Evolutionary conservation across 2,113 vertebrate species (phyloP).

Genomic region (Heterotis niloticus): DNA sequence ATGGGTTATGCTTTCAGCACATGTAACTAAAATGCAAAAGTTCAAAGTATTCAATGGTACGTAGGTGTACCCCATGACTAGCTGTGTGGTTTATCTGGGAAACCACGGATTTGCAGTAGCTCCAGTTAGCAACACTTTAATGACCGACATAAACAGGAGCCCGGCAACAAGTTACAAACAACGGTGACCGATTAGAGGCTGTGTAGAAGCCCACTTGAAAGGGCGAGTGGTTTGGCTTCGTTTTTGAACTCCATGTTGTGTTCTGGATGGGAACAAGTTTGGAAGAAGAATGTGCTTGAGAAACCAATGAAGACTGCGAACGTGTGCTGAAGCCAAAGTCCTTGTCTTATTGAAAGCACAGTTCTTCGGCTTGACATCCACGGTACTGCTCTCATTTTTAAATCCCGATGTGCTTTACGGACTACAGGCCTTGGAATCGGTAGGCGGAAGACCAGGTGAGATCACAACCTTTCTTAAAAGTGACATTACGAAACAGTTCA

Average conservation of each 20-base stretch:
- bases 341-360: not conserved
- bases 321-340: not conserved
- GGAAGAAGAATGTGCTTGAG: not conserved
- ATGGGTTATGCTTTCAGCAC: too few species aligned
- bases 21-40: too few species aligned
- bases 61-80: too few species aligned
- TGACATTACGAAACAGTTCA: not conserved
- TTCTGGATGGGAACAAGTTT: not conserved
- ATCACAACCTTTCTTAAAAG: constrained; percentile 6
- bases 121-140: not conserved
- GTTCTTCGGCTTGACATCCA: not conserved
- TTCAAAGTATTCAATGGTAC: too few species aligned
- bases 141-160: not conserved
- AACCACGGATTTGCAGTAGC: not conserved
- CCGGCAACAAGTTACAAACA: not conserved
- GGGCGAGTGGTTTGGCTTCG: not conserved
- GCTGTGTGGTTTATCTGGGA: too few species aligned
- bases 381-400: too few species aligned
- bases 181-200: not conserved
- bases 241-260: not conserved
- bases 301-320: not conserved
- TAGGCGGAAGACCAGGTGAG: not conserved
- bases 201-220: not conserved
- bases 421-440: not conserved
- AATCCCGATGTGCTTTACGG: not conserved